Percentiles rank a stretch among this genome's conserved stretches.
phyloP scores from a whole-genome alignment of 2,113 vertebrate genomes.

The Porphyrio hochstetteri region DNA sequence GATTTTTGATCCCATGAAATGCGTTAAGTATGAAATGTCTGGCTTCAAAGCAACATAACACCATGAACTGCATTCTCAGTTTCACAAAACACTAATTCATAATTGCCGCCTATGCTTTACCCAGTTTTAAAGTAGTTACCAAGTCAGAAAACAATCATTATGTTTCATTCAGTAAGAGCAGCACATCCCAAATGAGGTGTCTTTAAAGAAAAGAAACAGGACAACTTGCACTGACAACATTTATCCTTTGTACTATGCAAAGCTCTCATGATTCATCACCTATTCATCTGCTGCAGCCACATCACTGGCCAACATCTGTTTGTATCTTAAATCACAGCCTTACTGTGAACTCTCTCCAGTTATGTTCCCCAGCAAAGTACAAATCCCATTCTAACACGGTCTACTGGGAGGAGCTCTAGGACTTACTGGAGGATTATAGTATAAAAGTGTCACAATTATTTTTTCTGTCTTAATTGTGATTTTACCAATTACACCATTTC shows the following conservation, averaged over 20 bases:
- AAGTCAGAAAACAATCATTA: slow-evolving; percentile 42
- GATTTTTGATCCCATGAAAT: background rate
- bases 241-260: slow-evolving; percentile 43
- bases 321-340: background rate
- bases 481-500: background rate
- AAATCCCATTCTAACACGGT: background rate
- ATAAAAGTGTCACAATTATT: background rate
- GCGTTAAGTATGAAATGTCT: background rate
- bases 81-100: slow-evolving; percentile 22
- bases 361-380: background rate
- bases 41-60: background rate
- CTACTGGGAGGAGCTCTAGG: background rate
- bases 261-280: slow-evolving; percentile 55
- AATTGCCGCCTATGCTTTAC: background rate
- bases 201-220: slow-evolving; percentile 52
- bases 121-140: slow-evolving; percentile 47
- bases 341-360: background rate
- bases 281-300: slow-evolving; percentile 8
- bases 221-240: slow-evolving; percentile 18
- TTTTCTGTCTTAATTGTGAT: background rate
- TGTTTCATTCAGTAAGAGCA: background rate
- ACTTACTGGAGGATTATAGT: background rate
- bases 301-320: slow-evolving; percentile 19
- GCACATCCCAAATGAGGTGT: slow-evolving; percentile 52
- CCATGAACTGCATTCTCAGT: background rate